These are phyloP conservation scores for Pseudococcus jackbeardsleyi DNA, from an alignment of 2,888 invertebrate genomes.

Conservation along the genomic window DNA sequence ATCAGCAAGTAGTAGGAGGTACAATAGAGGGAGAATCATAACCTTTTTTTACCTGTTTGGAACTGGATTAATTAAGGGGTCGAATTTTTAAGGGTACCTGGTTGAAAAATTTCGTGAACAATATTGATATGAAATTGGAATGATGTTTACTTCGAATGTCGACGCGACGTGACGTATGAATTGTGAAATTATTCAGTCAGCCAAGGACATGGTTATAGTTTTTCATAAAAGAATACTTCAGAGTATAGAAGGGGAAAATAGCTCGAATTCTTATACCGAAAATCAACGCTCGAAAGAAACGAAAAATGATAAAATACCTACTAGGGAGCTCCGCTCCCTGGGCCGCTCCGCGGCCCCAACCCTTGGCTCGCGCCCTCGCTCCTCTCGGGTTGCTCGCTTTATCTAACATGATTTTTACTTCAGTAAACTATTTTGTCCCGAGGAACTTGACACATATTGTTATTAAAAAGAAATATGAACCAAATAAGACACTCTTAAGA, in stretches of 20 bases:
- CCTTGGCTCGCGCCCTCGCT: too few relatives aligned
- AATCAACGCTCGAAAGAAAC: background rate
- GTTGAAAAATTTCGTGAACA: background rate
- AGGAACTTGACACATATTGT: too few relatives aligned
- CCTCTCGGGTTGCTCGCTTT: too few relatives aligned
- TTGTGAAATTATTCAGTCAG: background rate
- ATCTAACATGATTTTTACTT: too few relatives aligned
- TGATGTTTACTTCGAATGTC: background rate
- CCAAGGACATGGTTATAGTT: background rate
- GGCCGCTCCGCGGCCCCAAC: too few relatives aligned
- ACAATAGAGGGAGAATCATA: background rate
- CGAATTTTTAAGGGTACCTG: background rate
- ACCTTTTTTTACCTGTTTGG: background rate
- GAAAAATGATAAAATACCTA: background rate
- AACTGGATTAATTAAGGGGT: background rate
- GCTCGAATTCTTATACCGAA: background rate
- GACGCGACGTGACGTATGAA: background rate
- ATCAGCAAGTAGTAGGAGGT: background rate
- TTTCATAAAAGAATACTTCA: background rate
- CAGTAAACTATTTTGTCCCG: too few relatives aligned
- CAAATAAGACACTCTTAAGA: too few relatives aligned
- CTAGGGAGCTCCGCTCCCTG: too few relatives aligned
- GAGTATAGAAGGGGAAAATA: background rate
- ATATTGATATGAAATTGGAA: background rate
- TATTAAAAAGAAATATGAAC: too few relatives aligned